Percentiles rank a stretch among this genome's conserved stretches.
phyloP scores from a whole-genome alignment of 2,797 vertebrate species.

The Synanceia verrucosa region DNA sequence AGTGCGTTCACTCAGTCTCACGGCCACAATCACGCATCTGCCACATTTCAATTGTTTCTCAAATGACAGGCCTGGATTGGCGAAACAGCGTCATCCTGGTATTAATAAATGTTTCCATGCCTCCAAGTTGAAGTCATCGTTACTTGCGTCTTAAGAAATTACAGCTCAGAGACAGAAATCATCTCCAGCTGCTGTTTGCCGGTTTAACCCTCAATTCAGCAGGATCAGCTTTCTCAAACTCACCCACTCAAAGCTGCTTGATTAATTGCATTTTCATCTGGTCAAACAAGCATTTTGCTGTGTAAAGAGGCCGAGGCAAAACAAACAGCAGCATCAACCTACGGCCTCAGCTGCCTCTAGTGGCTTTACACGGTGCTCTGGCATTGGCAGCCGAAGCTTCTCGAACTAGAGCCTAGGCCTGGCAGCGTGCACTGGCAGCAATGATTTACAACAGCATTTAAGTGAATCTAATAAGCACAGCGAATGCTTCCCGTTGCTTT shows the following conservation, averaged over 20 bases:
- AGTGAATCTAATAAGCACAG: conserved; percentile 94
- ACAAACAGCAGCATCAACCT: conserved; percentile 66
- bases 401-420: conserved; percentile 69
- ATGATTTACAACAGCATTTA: conserved; percentile 93
- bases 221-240: conserved; percentile 47
- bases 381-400: conserved; percentile 75
- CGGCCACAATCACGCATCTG: conserved; percentile 57
- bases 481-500: conserved; percentile 92
- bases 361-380: conserved; percentile 58
- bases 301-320: conserved; percentile 58
- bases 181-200: conserved; percentile 56
- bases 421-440: conserved; percentile 82
- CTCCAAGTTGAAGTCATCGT: conserved; percentile 59
- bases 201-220: conserved; percentile 42
- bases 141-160: conserved; percentile 57
- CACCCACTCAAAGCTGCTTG: conserved; percentile 50
- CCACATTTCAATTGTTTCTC: conserved; percentile 44
- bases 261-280: conserved; percentile 59
- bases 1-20: conserved; percentile 40
- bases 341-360: conserved; percentile 63
- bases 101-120: conserved; percentile 55
- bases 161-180: conserved; percentile 53
- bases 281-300: conserved; percentile 62
- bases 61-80: conserved; percentile 46
- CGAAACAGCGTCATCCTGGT: conserved; percentile 41